Conservation (phyloP, 2,888 invertebrate species). For the Limnephilus auricula region DNA sequence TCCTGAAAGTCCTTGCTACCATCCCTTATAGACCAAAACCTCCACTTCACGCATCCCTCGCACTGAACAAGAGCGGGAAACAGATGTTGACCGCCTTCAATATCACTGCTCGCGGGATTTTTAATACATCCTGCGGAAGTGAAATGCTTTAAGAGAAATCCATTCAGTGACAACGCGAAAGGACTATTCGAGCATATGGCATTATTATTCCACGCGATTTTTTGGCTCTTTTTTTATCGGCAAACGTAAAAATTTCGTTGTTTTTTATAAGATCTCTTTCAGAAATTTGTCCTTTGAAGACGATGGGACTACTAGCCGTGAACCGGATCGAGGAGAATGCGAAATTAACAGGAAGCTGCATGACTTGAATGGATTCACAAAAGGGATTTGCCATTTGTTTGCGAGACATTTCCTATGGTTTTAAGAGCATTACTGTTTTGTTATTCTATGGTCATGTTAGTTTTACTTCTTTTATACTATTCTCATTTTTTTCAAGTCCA, state of each 20-base stretch:
- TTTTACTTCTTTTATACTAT: neutral
- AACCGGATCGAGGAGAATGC: neutral
- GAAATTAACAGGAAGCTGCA: slow-evolving; percentile 24
- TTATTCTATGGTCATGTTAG: neutral
- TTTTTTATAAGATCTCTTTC: slow-evolving; percentile 27
- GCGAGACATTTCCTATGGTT: neutral
- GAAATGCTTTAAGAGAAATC: slow-evolving; percentile 60
- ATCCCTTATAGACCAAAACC: neutral
- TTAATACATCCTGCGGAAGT: slow-evolving; percentile 65
- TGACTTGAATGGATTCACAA: slow-evolving; percentile 5
- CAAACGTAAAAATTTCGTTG: neutral
- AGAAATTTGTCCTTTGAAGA: slow-evolving; percentile 22
- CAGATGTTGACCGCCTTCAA: slow-evolving; percentile 61
- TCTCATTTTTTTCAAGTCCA: neutral
- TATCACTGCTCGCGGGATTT: slow-evolving; percentile 41
- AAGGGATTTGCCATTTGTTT: neutral
- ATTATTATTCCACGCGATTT: slow-evolving; percentile 58
- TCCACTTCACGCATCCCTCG: slow-evolving; percentile 9
- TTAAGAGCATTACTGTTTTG: neutral
- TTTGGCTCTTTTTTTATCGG: slow-evolving; percentile 31
- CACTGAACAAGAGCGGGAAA: slow-evolving; percentile 4
- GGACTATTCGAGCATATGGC: slow-evolving; percentile 62
- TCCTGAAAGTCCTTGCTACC: neutral
- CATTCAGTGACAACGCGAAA: slow-evolving; percentile 55
- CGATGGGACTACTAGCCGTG: slow-evolving; percentile 20